A percentile compares a stretch with the other conserved stretches of the same genome.
phyloP scores from a whole-genome alignment of 2,797 vertebrate species.

The Euphonia xanthogaster region DNA sequence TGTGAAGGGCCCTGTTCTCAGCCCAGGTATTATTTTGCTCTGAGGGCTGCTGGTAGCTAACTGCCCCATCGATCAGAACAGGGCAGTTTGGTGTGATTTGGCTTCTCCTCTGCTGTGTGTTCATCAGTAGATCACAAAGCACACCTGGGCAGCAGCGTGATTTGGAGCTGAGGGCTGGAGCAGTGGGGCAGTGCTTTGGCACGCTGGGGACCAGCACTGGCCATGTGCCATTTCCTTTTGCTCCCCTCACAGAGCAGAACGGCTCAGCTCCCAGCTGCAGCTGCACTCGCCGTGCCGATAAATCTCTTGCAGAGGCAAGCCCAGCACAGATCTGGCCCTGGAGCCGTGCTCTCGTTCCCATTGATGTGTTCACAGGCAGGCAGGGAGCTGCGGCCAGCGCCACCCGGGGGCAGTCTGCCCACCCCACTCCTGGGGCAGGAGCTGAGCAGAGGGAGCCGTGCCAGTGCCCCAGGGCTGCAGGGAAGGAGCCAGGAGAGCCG shows the following conservation, averaged over 20 bases:
- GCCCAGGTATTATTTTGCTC: not conserved
- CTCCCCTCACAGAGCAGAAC: not conserved
- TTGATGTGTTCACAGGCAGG: too few species aligned
- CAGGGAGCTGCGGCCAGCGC: not conserved
- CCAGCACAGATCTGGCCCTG: not conserved
- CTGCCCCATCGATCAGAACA: not conserved
- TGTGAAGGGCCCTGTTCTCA: not conserved
- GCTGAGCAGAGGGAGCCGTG: not conserved
- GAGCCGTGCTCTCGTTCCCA: not conserved
- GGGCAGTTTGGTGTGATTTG: not conserved
- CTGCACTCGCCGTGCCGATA: accelerated
- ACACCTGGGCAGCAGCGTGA: not conserved
- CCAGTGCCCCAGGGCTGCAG: not conserved
- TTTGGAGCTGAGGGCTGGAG: not conserved
- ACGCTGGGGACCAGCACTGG: not conserved
- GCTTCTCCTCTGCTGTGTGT: not conserved
- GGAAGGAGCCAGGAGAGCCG: not conserved
- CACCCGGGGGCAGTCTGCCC: not conserved
- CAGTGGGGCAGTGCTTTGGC: not conserved
- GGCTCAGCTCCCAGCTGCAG: not conserved
- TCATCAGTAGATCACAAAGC: not conserved
- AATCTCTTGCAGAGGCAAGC: not conserved
- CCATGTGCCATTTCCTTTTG: not conserved
- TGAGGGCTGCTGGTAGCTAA: not conserved
- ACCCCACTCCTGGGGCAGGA: not conserved